Base-by-base conservation (phyloP, 2,888 invertebrate species). In the Orthosia gothica region DNA sequence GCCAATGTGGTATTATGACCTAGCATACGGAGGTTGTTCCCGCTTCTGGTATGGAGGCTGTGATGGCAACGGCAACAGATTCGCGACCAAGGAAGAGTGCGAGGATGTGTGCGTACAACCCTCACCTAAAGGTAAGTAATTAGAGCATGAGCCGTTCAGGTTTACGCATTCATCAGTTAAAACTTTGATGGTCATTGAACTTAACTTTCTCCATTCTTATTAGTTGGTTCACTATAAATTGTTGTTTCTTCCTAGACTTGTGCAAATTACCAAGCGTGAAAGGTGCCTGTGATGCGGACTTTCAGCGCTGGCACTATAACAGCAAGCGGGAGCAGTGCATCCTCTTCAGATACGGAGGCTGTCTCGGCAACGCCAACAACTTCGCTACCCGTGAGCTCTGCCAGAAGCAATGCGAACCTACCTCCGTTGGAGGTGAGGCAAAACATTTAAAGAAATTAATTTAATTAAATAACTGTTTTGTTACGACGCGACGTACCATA, bases 1-100 rank as follows among this genome's bases (percentile, higher is more conserved):
- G 0, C 98, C 98, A 72, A 97, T 98, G 91, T 99, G 98, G 98
- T 99, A 97, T 97, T 99, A 98, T 90, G 99, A 99, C 91, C 97
- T 97, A 88, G 97, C 97, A 45, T 99, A 99, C 90, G 99, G 99
- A n/a, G 99, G 98, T 47, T 99, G 99, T 91, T 98, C 98, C 0
- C 97, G 98, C 50, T 99, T 99, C 96, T 99, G 99, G 99, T 99
- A 99, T 91, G 99, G 99, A 16, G 99, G 99, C 45, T 99, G 99
- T 90, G 98, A 98, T 0, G 99, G 99, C 69, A 99, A 99, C 90
- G 98, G 97, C 32, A 99, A 99, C 94, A 97, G 98, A 50, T 99
- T 99, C 94, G 97, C 97, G 79, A 97, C 97, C 9, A 97, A 98
- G 91, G 98, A 98, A 70, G 98, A 99, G 74, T 99, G 99, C 92